phyloP scores from a whole-genome alignment of 2,797 vertebrate genomes.

The Sebastes nivosus region DNA sequence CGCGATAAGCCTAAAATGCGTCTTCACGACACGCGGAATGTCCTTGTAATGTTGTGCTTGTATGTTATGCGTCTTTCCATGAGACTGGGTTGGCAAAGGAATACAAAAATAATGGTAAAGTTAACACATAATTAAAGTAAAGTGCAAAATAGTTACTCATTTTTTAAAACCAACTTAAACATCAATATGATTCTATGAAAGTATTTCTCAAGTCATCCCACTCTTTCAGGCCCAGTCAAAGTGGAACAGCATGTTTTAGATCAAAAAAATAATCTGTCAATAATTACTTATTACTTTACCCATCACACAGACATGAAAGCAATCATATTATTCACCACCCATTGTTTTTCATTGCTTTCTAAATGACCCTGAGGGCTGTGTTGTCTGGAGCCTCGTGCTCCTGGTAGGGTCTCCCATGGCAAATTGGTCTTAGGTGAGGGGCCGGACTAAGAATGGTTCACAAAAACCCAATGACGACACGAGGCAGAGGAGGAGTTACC shows the following conservation, averaged over 20 bases:
- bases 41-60: no score
- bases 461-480: no score
- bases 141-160: not conserved
- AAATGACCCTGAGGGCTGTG: no score
- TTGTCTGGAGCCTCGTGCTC: no score
- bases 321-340: not conserved
- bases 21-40: no score
- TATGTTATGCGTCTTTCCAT: no score
- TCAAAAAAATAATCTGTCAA: not conserved
- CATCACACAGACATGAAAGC: not conserved
- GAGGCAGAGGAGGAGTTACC: no score
- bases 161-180: not conserved
- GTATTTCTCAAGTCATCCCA: not conserved
- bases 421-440: no score
- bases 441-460: no score
- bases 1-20: no score
- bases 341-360: not conserved
- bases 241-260: slow-evolving; percentile 18
- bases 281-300: not conserved
- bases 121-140: not conserved
- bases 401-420: no score
- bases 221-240: slow-evolving; percentile 1
- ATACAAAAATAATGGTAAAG: not conserved
- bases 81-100: not conserved
- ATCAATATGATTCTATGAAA: not conserved